Evolutionary conservation across 2,888 invertebrate genomes (phyloP), one percentile per base, ranked within the genome.

Genomic region (Nomada ruficornis): DNA sequence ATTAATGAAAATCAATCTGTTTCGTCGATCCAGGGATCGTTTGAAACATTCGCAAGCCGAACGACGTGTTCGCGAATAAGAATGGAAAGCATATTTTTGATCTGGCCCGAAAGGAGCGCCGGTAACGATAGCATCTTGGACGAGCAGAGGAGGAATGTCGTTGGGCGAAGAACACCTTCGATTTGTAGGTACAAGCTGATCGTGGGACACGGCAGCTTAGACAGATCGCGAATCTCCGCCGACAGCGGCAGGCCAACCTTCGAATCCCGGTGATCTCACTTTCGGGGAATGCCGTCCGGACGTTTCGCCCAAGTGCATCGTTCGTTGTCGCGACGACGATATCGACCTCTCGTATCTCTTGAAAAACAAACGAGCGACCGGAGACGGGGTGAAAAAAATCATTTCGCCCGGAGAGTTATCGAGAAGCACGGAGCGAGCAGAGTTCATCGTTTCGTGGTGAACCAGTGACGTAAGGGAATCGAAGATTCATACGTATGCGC

Each of bases 291-390:
- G 93, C 90, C 88, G 92, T 91, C 90, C 92, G 90, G 87, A 89
- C 90, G 90, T 91, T 91, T 91, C 86, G 88, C 89, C 91, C 91
- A 92, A 92, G 92, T 91, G 91, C 91, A 92, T 91, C 91, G 91
- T 86, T 89, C 90, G 85, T 83, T 80, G 88, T 85, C 86, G 84
- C 87, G 73, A 82, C 88, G 86, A 85, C 89, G 91, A 88, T 90
- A 89, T 89, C 89, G 88, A 83, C 88, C 86, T 86, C 85, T 69
- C 74, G 80, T 86, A 87, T 86, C 84, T 82, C n/a, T 23, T 29
- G 75, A 62, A 75, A 84, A 85, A 85, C 82, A 72, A 80, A 84
- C 73, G 77, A 73, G 80, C 18, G 20, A 7, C 65, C 10, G 20
- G 36, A 15, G 20, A 18, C 68, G 52, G 18, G 13, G 62, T 36